These are phyloP conservation scores for Melieria picta DNA, from an alignment of 2,888 invertebrate species.

Conservation along the genomic window DNA sequence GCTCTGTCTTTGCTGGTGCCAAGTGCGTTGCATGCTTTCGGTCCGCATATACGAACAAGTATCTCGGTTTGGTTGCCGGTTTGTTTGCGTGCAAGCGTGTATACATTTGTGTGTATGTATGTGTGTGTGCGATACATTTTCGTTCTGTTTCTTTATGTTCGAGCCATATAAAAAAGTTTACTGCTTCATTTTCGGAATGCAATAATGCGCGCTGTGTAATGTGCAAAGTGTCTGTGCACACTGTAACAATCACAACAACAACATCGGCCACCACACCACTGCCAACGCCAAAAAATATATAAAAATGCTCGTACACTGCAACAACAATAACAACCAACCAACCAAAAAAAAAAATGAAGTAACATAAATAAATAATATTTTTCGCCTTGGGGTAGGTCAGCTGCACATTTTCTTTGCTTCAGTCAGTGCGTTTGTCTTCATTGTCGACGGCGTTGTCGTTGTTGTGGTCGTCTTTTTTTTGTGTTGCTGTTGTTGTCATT, in stretches of 20 bases:
- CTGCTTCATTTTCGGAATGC: constrained; percentile 5
- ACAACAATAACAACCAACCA: not conserved
- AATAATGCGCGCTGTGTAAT: not conserved
- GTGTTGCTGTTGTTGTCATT: not conserved
- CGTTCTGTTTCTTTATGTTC: not conserved
- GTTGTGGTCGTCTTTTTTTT: not conserved
- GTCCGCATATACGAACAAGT: not conserved
- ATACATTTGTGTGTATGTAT: not conserved
- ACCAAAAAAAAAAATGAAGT: not conserved
- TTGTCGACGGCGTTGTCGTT: constrained; percentile 12
- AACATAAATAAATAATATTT: constrained; percentile 21
- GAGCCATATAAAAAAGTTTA: not conserved
- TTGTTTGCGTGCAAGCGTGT: not conserved
- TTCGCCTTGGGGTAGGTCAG: constrained; percentile 37
- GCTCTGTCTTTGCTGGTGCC: no score
- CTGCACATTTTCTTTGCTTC: constrained; percentile 26
- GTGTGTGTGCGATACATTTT: not conserved
- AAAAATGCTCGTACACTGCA: not conserved
- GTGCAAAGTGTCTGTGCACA: not conserved
- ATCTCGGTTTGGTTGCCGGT: not conserved
- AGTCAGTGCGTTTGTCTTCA: not conserved
- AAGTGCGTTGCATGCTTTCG: no score
- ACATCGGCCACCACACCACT: not conserved
- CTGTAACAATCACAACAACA: not conserved
- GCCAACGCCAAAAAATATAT: not conserved